Evolutionary conservation across 2,888 invertebrate genomes (phyloP).

Genomic region (Anoncus sp.): DNA sequence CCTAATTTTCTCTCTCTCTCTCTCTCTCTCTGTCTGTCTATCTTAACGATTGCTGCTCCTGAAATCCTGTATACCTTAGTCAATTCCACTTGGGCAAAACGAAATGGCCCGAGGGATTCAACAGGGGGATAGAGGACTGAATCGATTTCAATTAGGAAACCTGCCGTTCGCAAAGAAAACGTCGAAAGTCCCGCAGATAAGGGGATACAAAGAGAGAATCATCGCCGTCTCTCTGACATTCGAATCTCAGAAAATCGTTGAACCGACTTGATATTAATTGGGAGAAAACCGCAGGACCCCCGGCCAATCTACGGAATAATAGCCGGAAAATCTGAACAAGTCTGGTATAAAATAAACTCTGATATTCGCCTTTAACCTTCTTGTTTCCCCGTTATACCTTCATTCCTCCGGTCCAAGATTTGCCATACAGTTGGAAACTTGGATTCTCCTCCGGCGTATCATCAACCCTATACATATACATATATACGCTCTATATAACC

Average conservation of each 20-base stretch:
- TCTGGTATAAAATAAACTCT: constrained; percentile 12
- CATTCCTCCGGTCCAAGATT: neutral
- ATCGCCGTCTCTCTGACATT: constrained; percentile 1
- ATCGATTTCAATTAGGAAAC: constrained; percentile 76
- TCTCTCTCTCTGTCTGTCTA: constrained; percentile 37
- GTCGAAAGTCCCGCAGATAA: constrained; percentile 64
- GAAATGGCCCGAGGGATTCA: constrained; percentile 55
- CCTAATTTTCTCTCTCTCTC: constrained; percentile 53
- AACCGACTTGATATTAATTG: constrained; percentile 41
- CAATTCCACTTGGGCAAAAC: constrained; percentile 59
- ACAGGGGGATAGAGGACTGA: constrained; percentile 50
- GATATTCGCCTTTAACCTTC: neutral
- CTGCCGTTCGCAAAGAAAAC: constrained; percentile 72
- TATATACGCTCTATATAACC: neutral
- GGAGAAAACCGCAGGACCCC: neutral
- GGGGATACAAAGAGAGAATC: neutral
- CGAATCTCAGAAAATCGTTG: constrained; percentile 27
- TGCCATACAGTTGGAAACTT: neutral
- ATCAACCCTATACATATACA: neutral
- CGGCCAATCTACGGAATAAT: constrained; percentile 22
- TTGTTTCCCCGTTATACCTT: neutral
- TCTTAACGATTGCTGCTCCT: constrained; percentile 19
- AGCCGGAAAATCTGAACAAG: constrained; percentile 2
- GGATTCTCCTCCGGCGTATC: neutral
- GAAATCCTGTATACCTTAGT: constrained; percentile 27